Conservation (phyloP, 2,797 vertebrate genomes). For the Pyrocephalus nanus region DNA sequence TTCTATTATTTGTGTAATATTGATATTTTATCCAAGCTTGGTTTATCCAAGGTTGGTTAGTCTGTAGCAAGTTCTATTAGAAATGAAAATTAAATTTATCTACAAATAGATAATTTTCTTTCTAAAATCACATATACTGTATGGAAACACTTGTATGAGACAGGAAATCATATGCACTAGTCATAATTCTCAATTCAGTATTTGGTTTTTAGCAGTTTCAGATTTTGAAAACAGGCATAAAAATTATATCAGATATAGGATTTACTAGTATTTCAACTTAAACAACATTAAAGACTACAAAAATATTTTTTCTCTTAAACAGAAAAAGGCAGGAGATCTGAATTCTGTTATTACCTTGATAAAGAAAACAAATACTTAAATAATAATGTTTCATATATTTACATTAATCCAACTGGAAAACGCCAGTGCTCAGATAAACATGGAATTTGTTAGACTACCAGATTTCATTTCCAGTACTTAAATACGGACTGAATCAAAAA, state of each 20-base stretch:
- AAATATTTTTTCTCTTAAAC: background rate
- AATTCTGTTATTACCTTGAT: background rate
- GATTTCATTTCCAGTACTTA: background rate
- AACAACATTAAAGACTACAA: background rate
- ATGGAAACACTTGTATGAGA: background rate
- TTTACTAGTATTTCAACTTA: background rate
- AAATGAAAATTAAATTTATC: conserved; percentile 47
- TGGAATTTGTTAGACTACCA: background rate
- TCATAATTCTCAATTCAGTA: background rate
- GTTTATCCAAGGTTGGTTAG: background rate
- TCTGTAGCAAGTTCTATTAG: conserved; percentile 14
- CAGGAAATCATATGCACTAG: background rate
- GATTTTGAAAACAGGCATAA: background rate
- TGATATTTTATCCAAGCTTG: conserved; percentile 5
- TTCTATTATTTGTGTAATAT: background rate
- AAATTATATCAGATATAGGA: background rate
- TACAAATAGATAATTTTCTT: background rate
- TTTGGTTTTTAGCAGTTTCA: background rate
- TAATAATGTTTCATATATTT: background rate
- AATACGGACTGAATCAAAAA: background rate
- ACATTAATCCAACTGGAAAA: background rate
- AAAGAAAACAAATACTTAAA: background rate
- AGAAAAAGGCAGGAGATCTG: background rate
- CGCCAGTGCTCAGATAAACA: background rate
- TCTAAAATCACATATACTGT: background rate